Evolutionary conservation across 2,797 vertebrate species (phyloP).

Genomic region (Arremon brunneinucha): DNA sequence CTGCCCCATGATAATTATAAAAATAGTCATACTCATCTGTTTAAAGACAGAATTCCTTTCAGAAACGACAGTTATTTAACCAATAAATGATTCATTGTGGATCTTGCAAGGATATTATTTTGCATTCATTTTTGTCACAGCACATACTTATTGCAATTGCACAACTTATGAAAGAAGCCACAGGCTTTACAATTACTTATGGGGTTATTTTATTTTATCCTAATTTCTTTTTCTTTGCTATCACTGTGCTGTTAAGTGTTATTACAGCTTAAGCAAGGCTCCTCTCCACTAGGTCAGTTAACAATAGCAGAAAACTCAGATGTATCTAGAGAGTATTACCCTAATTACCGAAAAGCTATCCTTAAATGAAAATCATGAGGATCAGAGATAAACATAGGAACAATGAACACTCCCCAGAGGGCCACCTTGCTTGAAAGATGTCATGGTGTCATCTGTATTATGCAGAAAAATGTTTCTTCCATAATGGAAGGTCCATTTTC

Average conservation of each 20-base stretch:
- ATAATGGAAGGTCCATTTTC: constrained; percentile 5
- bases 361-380: not conserved
- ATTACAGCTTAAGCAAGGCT: not conserved
- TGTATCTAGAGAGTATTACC: not conserved
- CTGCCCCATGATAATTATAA: not conserved
- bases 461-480: constrained; percentile 24
- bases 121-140: not conserved
- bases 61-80: not conserved
- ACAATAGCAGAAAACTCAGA: not conserved
- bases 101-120: not conserved
- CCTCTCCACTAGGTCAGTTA: not conserved
- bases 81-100: not conserved
- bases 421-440: not conserved
- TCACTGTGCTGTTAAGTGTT: not conserved
- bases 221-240: not conserved
- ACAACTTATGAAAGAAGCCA: not conserved
- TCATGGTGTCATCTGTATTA: not conserved
- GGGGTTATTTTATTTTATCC: not conserved
- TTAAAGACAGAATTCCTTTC: not conserved
- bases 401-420: not conserved
- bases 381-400: not conserved
- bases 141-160: not conserved
- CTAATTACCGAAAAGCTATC: constrained; percentile 13
- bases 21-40: not conserved
- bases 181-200: not conserved